phyloP scores from a whole-genome alignment of 2,113 vertebrate genomes.

The Camelus bactrianus region DNA sequence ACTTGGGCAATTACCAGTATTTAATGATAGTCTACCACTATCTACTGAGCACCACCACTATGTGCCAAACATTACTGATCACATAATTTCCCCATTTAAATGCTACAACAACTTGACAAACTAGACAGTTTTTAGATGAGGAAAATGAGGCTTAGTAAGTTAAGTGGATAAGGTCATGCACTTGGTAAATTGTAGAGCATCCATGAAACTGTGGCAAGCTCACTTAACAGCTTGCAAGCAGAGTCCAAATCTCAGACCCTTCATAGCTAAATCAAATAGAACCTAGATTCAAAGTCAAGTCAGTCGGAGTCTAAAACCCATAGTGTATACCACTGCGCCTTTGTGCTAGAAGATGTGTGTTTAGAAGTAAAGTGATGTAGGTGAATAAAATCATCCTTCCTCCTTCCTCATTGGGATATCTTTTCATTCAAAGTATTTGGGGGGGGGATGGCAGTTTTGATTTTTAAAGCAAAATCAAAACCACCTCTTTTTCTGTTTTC shows the following conservation, averaged over 20 bases:
- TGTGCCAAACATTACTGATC: background rate
- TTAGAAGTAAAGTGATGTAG: background rate
- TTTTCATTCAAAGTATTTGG: slow-evolving; percentile 13
- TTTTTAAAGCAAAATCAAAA: background rate
- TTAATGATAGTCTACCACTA: background rate
- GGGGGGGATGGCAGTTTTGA: background rate
- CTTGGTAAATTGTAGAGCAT: background rate
- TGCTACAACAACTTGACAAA: background rate
- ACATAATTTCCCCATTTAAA: background rate
- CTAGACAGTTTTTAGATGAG: background rate
- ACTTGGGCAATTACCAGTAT: background rate
- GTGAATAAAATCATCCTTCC: background rate
- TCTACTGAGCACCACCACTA: background rate
- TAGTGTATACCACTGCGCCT: background rate
- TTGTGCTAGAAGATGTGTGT: background rate
- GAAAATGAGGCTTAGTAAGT: background rate
- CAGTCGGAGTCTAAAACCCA: background rate
- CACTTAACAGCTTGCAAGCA: background rate
- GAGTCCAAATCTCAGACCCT: background rate
- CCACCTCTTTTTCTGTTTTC: background rate
- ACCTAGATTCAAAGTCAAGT: background rate
- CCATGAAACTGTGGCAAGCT: background rate
- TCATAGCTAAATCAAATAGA: background rate
- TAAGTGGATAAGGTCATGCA: background rate
- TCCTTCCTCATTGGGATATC: background rate